A percentile compares a stretch with the other conserved stretches of the same genome.
phyloP scores from a whole-genome alignment of 2,113 vertebrate genomes.

The Morone chrysops region DNA sequence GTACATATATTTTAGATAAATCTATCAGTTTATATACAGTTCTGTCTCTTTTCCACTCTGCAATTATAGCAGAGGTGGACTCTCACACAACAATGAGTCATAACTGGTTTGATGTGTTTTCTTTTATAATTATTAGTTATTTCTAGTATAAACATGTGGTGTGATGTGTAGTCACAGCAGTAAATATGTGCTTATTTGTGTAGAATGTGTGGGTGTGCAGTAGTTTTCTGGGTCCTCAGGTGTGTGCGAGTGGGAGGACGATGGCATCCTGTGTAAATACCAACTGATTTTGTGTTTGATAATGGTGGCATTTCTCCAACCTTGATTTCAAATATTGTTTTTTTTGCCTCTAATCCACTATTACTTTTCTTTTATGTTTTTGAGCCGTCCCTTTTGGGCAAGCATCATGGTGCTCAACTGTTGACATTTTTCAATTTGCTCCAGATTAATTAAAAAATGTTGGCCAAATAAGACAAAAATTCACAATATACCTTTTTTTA shows the following conservation, averaged over 20 bases:
- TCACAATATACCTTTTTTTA: too few species aligned
- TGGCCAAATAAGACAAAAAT: too few species aligned
- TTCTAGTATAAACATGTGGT: neutral
- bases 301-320: slow-evolving; percentile 35
- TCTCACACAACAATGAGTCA: slow-evolving; percentile 10
- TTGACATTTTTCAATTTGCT: slow-evolving; percentile 5
- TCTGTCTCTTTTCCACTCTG: neutral
- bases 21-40: neutral
- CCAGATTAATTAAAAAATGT: neutral
- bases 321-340: slow-evolving; percentile 12
- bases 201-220: neutral
- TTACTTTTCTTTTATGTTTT: slow-evolving; percentile 21
- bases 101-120: slow-evolving; percentile 1
- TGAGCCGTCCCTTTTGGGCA: neutral
- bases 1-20: too few species aligned
- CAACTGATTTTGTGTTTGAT: slow-evolving; percentile 41
- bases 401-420: neutral
- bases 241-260: slow-evolving; percentile 44
- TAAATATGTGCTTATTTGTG: neutral
- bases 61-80: neutral
- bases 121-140: slow-evolving; percentile 3
- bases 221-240: slow-evolving; percentile 14
- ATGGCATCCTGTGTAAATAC: slow-evolving; percentile 31
- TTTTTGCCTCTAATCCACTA: slow-evolving; percentile 12
- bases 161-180: slow-evolving; percentile 1